Evolutionary conservation across 2,113 vertebrate genomes (phyloP), one percentile per base, ranked within the genome.

Genomic region (Pardalotus punctatus): DNA sequence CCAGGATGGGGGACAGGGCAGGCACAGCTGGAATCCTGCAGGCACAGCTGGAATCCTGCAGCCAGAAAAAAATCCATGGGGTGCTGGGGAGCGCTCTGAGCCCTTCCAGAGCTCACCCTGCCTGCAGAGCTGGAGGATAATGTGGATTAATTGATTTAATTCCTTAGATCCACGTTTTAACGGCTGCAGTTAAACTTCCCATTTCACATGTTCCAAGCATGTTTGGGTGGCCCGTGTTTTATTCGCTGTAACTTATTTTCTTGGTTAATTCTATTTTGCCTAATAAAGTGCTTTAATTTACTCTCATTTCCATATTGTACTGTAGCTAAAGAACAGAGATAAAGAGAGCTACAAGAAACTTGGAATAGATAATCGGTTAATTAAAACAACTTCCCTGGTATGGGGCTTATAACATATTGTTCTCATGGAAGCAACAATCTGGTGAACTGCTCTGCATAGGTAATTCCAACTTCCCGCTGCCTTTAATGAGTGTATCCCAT

Each of bases 361-460:
- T 31, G n/a, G 80, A 94, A 92, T 78, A 94, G 93, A 95, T 94
- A 97, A 95, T 97, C 86, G 91, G 91, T 94, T 95, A 94, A 95
- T 96, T 96, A 95, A 95, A 96, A 74, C 86, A 86, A 93, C 88
- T 96, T 94, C 87, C 93, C 91, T 84, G 91, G 76, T 88, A 88
- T 62, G 72, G 86, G 72, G 80, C 74, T 94, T 94, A 92, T 95
- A 93, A 92, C 88, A 83, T 58, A 89, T 86, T 97, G 93, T 93
- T 95, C 88, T 95, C 56, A 23, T 67, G 18, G 90, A 93, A 90
- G 72, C 86, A 76, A 54, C 94, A 94, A 78, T 73, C 84, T 90
- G 92, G 93, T 66, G 93, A 93, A 74, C 88, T 51, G 58, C 86
- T 95, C 77, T 58, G 72, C 83, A 73, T 86, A 93, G 91, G 93